Base-by-base conservation (phyloP, 2,888 invertebrate species). In the Trissoscelio sp. region DNA sequence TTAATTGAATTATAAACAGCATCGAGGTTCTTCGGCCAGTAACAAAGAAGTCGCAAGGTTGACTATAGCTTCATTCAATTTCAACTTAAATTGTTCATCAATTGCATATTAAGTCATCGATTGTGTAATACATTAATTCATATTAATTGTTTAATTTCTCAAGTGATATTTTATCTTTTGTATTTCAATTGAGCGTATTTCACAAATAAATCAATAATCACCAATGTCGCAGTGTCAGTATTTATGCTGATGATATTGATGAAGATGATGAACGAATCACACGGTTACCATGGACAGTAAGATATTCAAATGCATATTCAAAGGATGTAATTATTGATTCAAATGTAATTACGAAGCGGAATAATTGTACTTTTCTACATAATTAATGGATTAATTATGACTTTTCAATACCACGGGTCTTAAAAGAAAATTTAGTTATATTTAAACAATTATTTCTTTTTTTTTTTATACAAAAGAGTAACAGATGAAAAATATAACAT, bases 231-330 rank as follows among this genome's bases (percentile, higher is more conserved):
- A 12, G 16, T 31, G 53, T 31, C 57, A 20, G n/a, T 7, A 20
- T 4, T 11, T 4, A 58, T 58, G 24, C 12, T 14, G 14, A 20
- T 16, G 14, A 53, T n/a, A 12, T 28, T 51, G 14, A 55, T 20
- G 55, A 42, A 42, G 44, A 24, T 60, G 44, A 60, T 60, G 22
- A 28, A 44, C 60, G 9, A 60, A 42, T 44, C 60, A n/a, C n/a
- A n/a, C n/a, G 31, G 14, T 44, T 44, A 24, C 12, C 60, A 31
- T 16, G 39, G 24, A n/a, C 9, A 11, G 4, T 46, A 24, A 58
- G 39, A 2, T 31, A 60, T 60, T 60, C 28, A 18, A 16, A 24
- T 11, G 44, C 11, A 44, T 44, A 42, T 31, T 24, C 18, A 11
- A 44, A 12, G 16, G 28, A 44, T 44, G 60, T 44, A 60, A 60